Evolutionary conservation across 1,140 invertebrate genomes (phyloP).

Genomic region (Mizuhopecten yessoensis): DNA sequence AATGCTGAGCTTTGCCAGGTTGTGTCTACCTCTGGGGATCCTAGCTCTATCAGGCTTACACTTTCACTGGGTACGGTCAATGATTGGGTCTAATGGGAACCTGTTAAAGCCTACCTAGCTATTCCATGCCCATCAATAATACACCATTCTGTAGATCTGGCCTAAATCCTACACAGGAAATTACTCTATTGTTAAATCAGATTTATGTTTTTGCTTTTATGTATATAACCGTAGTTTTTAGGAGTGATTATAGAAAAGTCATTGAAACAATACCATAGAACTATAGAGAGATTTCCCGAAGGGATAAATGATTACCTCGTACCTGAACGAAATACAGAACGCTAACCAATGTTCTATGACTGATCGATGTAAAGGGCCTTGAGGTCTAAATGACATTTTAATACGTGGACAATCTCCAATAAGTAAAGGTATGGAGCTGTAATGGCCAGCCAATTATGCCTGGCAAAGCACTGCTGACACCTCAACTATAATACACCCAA

Average conservation of each 20-base stretch:
- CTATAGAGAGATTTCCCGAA: not conserved
- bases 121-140: not conserved
- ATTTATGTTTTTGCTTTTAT: not conserved
- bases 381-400: conserved; percentile 7
- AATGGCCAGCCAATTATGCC: not conserved
- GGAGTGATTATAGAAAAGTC: not conserved
- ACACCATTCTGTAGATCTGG: not conserved
- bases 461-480: not conserved
- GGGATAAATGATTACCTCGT: not conserved
- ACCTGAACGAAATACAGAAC: not conserved
- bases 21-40: not conserved
- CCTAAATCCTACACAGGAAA: not conserved
- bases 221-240: not conserved
- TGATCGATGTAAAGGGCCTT: not conserved
- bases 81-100: not conserved
- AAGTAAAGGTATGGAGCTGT: not conserved
- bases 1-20: not conserved
- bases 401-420: conserved; percentile 5
- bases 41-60: not conserved
- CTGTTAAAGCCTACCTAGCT: not conserved
- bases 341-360: not conserved
- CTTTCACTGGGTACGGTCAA: not conserved
- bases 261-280: not conserved
- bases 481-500: not conserved
- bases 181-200: not conserved